phyloP scores from a whole-genome alignment of 2,888 invertebrate species.

The Diarsia dahlii region DNA sequence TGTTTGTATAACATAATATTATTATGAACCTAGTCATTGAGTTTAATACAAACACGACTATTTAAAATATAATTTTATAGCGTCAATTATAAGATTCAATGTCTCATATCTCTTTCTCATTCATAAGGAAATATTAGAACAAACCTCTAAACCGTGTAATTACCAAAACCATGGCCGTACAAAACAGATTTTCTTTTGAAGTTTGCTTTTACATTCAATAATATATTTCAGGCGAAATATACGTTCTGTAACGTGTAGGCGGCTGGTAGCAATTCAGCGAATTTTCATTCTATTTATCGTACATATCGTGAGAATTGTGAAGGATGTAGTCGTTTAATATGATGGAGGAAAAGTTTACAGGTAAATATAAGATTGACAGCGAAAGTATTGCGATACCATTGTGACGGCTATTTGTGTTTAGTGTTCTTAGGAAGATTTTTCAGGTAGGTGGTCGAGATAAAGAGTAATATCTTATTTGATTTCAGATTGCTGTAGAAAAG shows the following conservation, averaged over 20 bases:
- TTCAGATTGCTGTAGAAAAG: slow-evolving; percentile 22
- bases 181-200: slow-evolving; percentile 57
- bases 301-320: slow-evolving; percentile 56
- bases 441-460: slow-evolving; percentile 23
- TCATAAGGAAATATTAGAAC: slow-evolving; percentile 10
- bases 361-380: slow-evolving; percentile 43
- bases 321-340: slow-evolving; percentile 46
- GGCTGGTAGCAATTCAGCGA: slow-evolving; percentile 57
- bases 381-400: slow-evolving; percentile 10
- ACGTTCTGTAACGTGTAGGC: slow-evolving; percentile 48
- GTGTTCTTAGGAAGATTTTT: slow-evolving; percentile 11
- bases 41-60: slow-evolving; percentile 15
- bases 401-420: slow-evolving; percentile 29
- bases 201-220: slow-evolving; percentile 57
- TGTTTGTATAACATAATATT: slow-evolving; percentile 18
- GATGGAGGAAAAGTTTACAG: slow-evolving; percentile 58
- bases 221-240: slow-evolving; percentile 54
- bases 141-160: slow-evolving; percentile 20
- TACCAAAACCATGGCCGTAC: slow-evolving; percentile 30
- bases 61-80: background rate
- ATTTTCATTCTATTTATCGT: slow-evolving; percentile 62
- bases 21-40: slow-evolving; percentile 6
- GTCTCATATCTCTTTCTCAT: slow-evolving; percentile 1
- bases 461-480: slow-evolving; percentile 31
- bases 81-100: background rate